Evolutionary conservation across 2,113 vertebrate genomes (phyloP).

Genomic region (Scomber japonicus): DNA sequence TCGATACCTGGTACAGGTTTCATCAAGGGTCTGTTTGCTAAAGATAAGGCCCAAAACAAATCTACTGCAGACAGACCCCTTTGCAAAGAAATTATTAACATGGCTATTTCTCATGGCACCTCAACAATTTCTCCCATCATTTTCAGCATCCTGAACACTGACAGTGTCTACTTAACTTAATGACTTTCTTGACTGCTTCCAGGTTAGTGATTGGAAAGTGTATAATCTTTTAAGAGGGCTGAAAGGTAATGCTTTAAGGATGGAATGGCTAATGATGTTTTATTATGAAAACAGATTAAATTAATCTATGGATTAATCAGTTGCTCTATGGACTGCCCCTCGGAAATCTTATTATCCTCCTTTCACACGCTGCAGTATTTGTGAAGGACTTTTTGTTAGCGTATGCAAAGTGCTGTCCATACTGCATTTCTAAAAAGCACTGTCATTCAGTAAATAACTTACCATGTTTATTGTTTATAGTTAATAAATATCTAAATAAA

Average conservation of each 20-base stretch:
- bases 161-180: constrained; percentile 74
- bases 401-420: constrained; percentile 4
- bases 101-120: constrained; percentile 72
- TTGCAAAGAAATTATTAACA: constrained; percentile 77
- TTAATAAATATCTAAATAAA: background rate
- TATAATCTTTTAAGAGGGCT: constrained; percentile 69
- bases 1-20: constrained; percentile 54
- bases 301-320: constrained; percentile 70
- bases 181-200: constrained; percentile 70
- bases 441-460: background rate
- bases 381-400: background rate
- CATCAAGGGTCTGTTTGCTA: constrained; percentile 63
- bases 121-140: constrained; percentile 61
- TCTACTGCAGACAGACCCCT: constrained; percentile 51
- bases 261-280: constrained; percentile 48
- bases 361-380: background rate
- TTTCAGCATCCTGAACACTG: constrained; percentile 39
- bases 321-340: constrained; percentile 38
- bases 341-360: constrained; percentile 40
- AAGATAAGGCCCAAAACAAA: constrained; percentile 72
- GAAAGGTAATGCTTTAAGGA: constrained; percentile 61
- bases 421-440: background rate
- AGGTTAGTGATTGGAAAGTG: constrained; percentile 71
- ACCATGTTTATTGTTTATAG: background rate
- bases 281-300: constrained; percentile 68